phyloP scores from a whole-genome alignment of 2,888 invertebrate species.

The Bombylius discolor region DNA sequence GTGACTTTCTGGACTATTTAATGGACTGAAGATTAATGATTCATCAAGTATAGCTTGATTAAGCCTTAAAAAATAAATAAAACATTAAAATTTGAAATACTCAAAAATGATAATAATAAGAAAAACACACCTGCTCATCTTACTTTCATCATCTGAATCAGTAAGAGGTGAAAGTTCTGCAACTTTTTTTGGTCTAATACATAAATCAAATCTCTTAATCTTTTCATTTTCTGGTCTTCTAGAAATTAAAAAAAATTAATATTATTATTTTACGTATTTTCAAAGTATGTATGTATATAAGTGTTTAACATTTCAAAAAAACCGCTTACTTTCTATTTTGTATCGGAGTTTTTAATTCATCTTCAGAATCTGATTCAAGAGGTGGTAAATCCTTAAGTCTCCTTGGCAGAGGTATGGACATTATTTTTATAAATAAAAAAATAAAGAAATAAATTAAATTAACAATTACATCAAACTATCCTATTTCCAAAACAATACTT shows the following conservation, averaged over 20 bases:
- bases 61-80: slow-evolving; percentile 17
- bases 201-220: slow-evolving; percentile 1
- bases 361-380: slow-evolving; percentile 30
- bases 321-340: slow-evolving; percentile 9
- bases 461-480: too few species aligned
- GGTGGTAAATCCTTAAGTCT: slow-evolving; percentile 30
- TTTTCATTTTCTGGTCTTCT: not conserved
- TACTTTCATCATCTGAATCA: slow-evolving; percentile 26
- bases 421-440: slow-evolving; percentile 4
- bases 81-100: too few species aligned
- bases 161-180: slow-evolving; percentile 28
- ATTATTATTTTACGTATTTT: too few species aligned
- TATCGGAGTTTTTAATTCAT: slow-evolving; percentile 24
- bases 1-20: not conserved
- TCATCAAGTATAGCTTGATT: slow-evolving; percentile 33
- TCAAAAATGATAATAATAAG: too few species aligned
- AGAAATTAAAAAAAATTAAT: too few species aligned
- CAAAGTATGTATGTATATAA: too few species aligned
- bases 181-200: slow-evolving; percentile 26
- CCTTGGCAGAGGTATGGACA: slow-evolving; percentile 25
- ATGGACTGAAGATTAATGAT: slow-evolving; percentile 30
- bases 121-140: slow-evolving; percentile 13
- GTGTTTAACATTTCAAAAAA: too few species aligned
- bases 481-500: too few species aligned
- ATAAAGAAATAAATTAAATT: too few species aligned